Evolutionary conservation across 1,140 invertebrate species (phyloP), one percentile per base, ranked within the genome.

Genomic region (Idris sp.): DNA sequence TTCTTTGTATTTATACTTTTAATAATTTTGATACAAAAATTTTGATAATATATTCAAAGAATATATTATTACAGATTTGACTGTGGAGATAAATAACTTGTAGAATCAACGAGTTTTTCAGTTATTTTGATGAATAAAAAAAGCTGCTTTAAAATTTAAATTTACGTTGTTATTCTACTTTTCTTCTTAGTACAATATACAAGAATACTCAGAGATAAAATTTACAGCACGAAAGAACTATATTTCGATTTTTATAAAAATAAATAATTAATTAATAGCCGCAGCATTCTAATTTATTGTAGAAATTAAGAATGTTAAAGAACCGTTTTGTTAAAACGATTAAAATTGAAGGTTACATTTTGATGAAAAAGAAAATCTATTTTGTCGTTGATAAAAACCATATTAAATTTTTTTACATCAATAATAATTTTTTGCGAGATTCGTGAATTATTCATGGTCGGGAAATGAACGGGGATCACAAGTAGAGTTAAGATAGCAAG

Each of bases 401-500:
- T 44, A 30, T 2, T 6, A 36, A 58, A 44, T n/a, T 58, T 58
- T 49, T 68, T 58, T 41, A 68, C 44, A 44, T 58, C 64, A n/a
- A n/a, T n/a, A 51, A 58, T 58, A 58, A 58, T 58, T 68, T 58
- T 51, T 68, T 35, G n/a, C 51, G 30, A 5, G 11, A 19, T 28
- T 68, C 53, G 51, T 68, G 64, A 49, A 69, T 69, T 49, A 69
- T 69, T 43, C 65, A 69, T 59, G 28, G 36, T 1, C 8, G 2
- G 8, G 46, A 53, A 69, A 59, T 59, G 53, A 69, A 69, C 46
- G 36, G 36, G 46, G 54, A 22, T 69, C 40, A 59, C 36, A 59
- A 69, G 43, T 38, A 69, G 46, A 59, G 54, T 53, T 51, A 69
- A 59, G 65, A 69, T 68, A 68, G 59, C 33, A 68, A 68, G 64